These are phyloP conservation scores for Gallirallus australis DNA, from an alignment of 2,797 vertebrate species.

Conservation along the genomic window DNA sequence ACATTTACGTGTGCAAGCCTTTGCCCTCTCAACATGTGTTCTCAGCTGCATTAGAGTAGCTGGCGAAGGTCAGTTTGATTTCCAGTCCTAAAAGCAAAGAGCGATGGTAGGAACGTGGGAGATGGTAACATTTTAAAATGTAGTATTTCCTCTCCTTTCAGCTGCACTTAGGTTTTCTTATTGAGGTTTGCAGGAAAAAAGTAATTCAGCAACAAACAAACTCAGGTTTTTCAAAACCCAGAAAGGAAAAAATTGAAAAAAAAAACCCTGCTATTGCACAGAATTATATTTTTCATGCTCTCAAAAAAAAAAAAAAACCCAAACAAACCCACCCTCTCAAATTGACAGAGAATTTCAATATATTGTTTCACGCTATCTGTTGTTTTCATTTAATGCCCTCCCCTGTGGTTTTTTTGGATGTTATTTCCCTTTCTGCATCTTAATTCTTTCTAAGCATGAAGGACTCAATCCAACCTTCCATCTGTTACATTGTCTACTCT, in stretches of 20 bases:
- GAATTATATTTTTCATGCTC: neutral
- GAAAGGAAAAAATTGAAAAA: neutral
- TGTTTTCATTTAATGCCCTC: neutral
- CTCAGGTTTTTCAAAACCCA: neutral
- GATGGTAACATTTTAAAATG: neutral
- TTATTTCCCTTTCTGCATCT: neutral
- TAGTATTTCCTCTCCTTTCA: neutral
- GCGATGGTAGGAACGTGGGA: neutral
- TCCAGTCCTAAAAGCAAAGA: conserved; percentile 20
- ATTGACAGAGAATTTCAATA: neutral
- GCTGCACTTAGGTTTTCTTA: neutral
- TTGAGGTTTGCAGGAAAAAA: neutral
- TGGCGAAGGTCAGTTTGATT: neutral
- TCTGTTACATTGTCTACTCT: neutral
- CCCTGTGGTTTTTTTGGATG: neutral
- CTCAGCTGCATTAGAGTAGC: conserved; percentile 16
- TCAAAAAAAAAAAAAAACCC: neutral
- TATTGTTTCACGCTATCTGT: neutral
- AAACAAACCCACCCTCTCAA: neutral
- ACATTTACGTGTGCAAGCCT: conserved; percentile 72
- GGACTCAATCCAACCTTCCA: neutral
- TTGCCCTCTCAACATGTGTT: conserved; percentile 60
- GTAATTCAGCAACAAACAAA: neutral
- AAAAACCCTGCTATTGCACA: neutral
- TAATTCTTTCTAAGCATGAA: neutral